Conservation (phyloP, 2,797 vertebrate species). For the Pangasius djambal region DNA sequence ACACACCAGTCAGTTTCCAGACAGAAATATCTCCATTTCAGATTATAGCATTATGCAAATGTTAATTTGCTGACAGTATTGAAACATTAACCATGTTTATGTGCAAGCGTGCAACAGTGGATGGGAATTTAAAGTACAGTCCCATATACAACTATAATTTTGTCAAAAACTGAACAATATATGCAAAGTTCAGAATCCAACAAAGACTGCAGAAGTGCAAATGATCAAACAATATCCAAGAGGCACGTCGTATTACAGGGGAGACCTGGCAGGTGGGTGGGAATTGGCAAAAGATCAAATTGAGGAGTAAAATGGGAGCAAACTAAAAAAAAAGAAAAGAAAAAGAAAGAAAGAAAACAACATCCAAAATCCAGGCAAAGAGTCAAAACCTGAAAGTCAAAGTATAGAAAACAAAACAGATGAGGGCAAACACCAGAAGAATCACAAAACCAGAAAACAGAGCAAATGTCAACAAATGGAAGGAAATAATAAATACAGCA, state of each 20-base stretch:
- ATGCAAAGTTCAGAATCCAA: background rate
- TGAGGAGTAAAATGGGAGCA: background rate
- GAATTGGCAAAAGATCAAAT: background rate
- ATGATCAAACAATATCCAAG: background rate
- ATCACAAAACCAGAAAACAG: background rate
- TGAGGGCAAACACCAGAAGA: background rate
- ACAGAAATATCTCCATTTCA: background rate
- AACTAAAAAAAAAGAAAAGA: too few relatives aligned
- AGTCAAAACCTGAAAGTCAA: background rate
- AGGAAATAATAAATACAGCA: background rate
- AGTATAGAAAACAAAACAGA: background rate
- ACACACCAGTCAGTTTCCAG: conserved; percentile 2
- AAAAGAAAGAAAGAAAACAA: background rate
- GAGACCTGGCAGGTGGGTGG: background rate
- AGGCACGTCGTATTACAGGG: background rate
- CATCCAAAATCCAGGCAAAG: background rate
- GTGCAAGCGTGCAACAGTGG: background rate
- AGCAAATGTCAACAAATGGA: background rate
- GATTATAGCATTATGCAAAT: background rate
- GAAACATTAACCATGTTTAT: background rate
- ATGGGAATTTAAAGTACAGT: background rate
- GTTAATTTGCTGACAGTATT: background rate
- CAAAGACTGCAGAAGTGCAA: background rate
- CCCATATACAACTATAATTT: background rate
- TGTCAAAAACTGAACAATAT: background rate